Evolutionary conservation across 2,888 invertebrate genomes (phyloP).

Genomic region (Reticulitermes lucifugus): DNA sequence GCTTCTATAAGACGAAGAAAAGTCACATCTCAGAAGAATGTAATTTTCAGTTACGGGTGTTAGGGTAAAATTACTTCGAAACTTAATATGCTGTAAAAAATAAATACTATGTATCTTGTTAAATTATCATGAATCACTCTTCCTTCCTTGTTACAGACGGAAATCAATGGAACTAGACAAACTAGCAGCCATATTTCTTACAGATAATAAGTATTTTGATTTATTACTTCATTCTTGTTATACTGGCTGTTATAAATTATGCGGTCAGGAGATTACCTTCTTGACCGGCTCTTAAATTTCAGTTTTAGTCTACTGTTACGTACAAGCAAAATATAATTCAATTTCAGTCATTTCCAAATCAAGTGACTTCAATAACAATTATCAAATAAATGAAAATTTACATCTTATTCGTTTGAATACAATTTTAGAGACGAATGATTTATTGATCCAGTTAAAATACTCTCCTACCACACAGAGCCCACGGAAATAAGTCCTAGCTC

Average conservation of each 20-base stretch:
- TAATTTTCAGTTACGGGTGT: too few relatives aligned
- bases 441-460: slow-evolving; percentile 27
- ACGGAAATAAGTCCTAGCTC: too few relatives aligned
- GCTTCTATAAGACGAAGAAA: too few relatives aligned
- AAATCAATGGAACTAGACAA: neutral
- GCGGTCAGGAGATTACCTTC: neutral
- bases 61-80: too few relatives aligned
- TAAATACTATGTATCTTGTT: neutral
- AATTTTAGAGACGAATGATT: slow-evolving; percentile 8
- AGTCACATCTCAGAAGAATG: too few relatives aligned
- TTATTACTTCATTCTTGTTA: slow-evolving; percentile 23
- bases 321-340: neutral
- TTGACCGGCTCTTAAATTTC: neutral
- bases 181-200: neutral
- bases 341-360: neutral
- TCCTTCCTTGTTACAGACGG: neutral
- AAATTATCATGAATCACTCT: neutral
- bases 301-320: neutral
- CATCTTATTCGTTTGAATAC: neutral
- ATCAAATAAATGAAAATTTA: neutral
- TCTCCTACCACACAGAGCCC: neutral
- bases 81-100: too few relatives aligned
- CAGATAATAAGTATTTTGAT: slow-evolving; percentile 5
- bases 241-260: neutral
- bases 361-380: neutral